These are phyloP conservation scores for Euplexia lucipara DNA, from an alignment of 2,888 invertebrate genomes.

Conservation along the genomic window DNA sequence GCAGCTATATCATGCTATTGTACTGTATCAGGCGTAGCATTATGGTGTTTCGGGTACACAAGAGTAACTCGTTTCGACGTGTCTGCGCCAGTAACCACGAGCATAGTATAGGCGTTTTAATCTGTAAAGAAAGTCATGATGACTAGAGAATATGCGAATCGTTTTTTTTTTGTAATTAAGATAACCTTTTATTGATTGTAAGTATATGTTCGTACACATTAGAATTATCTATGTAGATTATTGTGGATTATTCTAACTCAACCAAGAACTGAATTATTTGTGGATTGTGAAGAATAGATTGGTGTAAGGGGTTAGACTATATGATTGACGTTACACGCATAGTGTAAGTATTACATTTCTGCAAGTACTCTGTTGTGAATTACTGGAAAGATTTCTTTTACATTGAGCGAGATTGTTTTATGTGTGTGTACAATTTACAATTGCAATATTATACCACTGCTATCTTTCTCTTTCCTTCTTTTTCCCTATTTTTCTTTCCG, in stretches of 20 bases:
- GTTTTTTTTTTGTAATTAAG: background rate
- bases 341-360: too few species aligned
- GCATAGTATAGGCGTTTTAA: background rate
- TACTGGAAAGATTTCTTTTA: too few species aligned
- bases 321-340: too few species aligned
- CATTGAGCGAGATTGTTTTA: too few species aligned
- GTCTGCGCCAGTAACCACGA: background rate
- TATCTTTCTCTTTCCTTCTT: too few species aligned
- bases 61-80: background rate
- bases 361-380: background rate
- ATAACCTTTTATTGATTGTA: background rate
- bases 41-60: background rate
- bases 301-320: background rate
- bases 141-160: background rate
- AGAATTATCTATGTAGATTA: too few species aligned
- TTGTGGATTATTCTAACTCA: too few species aligned
- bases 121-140: background rate
- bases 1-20: background rate
- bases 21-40: background rate
- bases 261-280: too few species aligned
- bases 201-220: background rate
- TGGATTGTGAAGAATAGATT: too few species aligned
- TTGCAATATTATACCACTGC: too few species aligned
- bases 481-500: too few species aligned
- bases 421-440: background rate